Percentiles rank a stretch among this genome's conserved stretches.
These are phyloP conservation scores for Mystacides longicornis DNA, from an alignment of 2,888 invertebrate genomes.

Conservation along the genomic window DNA sequence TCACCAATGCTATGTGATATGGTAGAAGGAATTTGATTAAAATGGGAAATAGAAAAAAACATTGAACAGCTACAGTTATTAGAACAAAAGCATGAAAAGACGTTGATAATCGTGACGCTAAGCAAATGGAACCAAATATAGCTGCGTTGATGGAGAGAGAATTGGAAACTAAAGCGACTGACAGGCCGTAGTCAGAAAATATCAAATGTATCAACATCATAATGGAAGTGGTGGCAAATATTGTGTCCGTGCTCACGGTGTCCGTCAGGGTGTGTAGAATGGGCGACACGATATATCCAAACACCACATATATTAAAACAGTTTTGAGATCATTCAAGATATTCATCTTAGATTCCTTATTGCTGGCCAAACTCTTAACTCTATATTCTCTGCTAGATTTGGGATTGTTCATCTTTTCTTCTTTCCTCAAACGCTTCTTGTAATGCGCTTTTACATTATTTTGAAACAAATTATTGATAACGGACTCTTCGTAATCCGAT, in stretches of 20 bases:
- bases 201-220: constrained; percentile 84
- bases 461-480: constrained; percentile 17
- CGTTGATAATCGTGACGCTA: constrained; percentile 83
- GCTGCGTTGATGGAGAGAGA: constrained; percentile 91
- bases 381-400: not conserved
- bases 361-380: not conserved
- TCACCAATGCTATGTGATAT: constrained; percentile 47
- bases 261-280: constrained; percentile 90
- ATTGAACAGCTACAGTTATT: constrained; percentile 79
- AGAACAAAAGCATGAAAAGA: constrained; percentile 84
- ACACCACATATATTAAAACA: constrained; percentile 70
- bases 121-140: constrained; percentile 89
- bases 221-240: constrained; percentile 84
- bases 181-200: constrained; percentile 88
- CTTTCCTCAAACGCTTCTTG: constrained; percentile 2
- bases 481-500: constrained; percentile 4
- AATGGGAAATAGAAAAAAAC: constrained; percentile 85
- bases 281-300: constrained; percentile 86
- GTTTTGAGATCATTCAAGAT: constrained; percentile 58
- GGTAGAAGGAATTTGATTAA: constrained; percentile 56
- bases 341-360: not conserved
- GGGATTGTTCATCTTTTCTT: not conserved
- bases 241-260: constrained; percentile 95
- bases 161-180: constrained; percentile 82
- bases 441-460: constrained; percentile 12